Evolutionary conservation across 2,888 invertebrate genomes (phyloP).

Genomic region (Pocota personata): DNA sequence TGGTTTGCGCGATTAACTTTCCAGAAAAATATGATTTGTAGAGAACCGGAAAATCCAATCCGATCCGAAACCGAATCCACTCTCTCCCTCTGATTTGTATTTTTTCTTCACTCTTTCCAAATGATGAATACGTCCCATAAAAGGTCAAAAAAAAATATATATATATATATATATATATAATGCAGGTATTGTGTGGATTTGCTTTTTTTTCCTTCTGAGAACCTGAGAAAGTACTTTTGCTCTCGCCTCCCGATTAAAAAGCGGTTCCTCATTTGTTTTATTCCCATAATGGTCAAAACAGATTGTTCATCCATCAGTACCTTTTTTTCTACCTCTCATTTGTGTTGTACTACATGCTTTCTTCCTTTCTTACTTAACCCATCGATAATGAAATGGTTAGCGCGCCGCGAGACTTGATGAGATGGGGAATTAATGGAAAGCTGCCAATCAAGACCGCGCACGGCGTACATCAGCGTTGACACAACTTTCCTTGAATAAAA

Average conservation of each 20-base stretch:
- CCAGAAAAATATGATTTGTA: conserved; percentile 64
- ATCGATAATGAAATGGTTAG: conserved; percentile 61
- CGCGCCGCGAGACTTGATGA: conserved; percentile 34
- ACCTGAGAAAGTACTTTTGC: conserved; percentile 68
- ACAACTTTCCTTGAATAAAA: conserved; percentile 67
- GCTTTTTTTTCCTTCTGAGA: conserved; percentile 48
- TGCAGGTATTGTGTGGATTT: conserved; percentile 15
- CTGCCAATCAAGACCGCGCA: conserved; percentile 64
- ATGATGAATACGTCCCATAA: conserved; percentile 48
- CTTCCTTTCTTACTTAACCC: conserved; percentile 51
- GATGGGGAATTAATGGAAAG: conserved; percentile 71
- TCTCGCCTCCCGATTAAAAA: conserved; percentile 50
- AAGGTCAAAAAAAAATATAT: conserved; percentile 46
- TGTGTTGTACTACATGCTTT: conserved; percentile 43
- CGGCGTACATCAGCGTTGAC: conserved; percentile 54
- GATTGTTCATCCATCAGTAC: conserved; percentile 54
- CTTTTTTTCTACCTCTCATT: conserved; percentile 26
- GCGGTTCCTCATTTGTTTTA: conserved; percentile 66
- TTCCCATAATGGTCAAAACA: conserved; percentile 61
- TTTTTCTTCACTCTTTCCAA: conserved; percentile 6
- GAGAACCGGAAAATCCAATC: conserved; percentile 70
- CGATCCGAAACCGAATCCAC: conserved; percentile 57
- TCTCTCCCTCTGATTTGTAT: conserved; percentile 47
- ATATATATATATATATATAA: conserved; percentile 23
- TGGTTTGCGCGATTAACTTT: conserved; percentile 63